phyloP scores from a whole-genome alignment of 2,113 vertebrate genomes.

The Sitta europaea region DNA sequence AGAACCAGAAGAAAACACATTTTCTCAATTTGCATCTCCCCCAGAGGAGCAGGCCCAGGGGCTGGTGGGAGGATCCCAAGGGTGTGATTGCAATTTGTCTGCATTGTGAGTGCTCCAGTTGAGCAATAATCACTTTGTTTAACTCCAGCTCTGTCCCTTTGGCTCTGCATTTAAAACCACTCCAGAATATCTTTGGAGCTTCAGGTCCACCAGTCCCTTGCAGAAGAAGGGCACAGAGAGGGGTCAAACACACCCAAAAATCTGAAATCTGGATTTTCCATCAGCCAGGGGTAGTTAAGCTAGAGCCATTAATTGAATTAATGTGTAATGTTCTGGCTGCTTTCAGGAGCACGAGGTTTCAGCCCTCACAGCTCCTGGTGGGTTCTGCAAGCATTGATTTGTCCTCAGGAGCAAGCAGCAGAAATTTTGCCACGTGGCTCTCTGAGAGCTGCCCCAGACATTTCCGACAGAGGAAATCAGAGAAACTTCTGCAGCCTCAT shows the following conservation, averaged over 20 bases:
- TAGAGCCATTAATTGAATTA: background rate
- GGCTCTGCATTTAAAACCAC: background rate
- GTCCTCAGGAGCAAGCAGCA: background rate
- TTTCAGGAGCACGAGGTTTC: background rate
- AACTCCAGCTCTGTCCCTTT: background rate
- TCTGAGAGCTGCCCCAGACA: background rate
- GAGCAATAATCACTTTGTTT: background rate
- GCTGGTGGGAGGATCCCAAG: background rate
- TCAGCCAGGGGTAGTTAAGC: background rate
- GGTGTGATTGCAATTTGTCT: slow-evolving; percentile 4
- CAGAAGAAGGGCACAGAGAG: background rate
- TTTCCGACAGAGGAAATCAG: background rate
- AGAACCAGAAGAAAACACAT: background rate
- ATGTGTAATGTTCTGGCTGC: background rate
- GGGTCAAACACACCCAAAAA: background rate
- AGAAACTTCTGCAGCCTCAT: background rate
- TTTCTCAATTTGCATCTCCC: background rate
- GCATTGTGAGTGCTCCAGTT: slow-evolving; percentile 1
- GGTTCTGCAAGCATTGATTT: background rate
- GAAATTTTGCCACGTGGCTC: background rate
- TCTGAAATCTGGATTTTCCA: background rate
- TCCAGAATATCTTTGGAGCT: background rate
- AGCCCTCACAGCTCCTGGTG: background rate
- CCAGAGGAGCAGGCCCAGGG: background rate
- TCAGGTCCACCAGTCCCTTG: background rate